Evolutionary conservation across 2,888 invertebrate species (phyloP), one percentile per base, ranked within the genome.

Genomic region (Suillia variegata): DNA sequence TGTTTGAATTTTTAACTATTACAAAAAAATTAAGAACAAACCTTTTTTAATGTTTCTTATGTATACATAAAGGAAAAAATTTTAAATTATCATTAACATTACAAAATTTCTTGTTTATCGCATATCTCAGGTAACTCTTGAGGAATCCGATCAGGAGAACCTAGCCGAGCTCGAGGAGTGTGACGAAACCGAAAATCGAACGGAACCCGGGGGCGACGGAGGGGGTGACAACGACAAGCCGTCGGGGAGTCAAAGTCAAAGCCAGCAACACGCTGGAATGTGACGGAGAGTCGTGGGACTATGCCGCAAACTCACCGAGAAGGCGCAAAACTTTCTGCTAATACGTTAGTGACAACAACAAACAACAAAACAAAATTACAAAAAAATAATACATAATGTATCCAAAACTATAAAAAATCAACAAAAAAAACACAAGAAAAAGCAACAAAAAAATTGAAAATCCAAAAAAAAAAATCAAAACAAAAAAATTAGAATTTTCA

Each of bases 271-370:
- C 80, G 73, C 86, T 86, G 92, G 92, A 83, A 93, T 93, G 91
- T 93, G 93, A 93, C 93, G 92, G 92, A 92, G 92, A 90, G 89
- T 93, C 85, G 87, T 91, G 84, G 91, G 92, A 86, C 89, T 93
- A 85, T 93, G 90, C 86, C 91, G 90, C 86, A 93, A 92, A 88
- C 87, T 93, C 85, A 88, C 91, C 85, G 92, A 92, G 85, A 92
- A 91, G 85, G 89, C 91, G 85, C 92, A 92, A 86, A 90, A 89
- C 84, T 92, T 92, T 91, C 92, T 92, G 91, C 89, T 90, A 84
- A 88, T 91, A 84, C 90, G 91, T 87, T 90, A 91, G 78, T 74
- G 73, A 74, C 70, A 68, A 76, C 66, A 68, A 70, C 66, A 66
- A 64, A n/a, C n/a, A n/a, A 59, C 56, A 34, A 54, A 62, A 31